phyloP scores from a whole-genome alignment of 2,113 vertebrate genomes.

The Grallaria varia region DNA sequence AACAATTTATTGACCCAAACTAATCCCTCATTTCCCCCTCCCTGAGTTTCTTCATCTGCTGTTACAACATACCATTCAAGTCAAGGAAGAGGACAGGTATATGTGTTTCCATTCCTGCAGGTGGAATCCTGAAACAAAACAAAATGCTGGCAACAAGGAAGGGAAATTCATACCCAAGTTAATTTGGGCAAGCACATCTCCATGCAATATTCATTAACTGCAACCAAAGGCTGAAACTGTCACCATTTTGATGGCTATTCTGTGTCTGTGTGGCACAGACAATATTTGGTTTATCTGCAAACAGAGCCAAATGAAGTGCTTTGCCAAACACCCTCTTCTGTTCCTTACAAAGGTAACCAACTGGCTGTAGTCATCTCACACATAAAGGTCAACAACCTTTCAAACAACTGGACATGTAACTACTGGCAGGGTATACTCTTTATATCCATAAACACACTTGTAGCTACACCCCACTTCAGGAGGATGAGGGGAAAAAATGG shows the following conservation, averaged over 20 bases:
- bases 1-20: not conserved
- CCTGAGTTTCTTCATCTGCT: not conserved
- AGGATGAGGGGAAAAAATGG: not conserved
- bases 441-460: not conserved
- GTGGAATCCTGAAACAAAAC: constrained; percentile 82
- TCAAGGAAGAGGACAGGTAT: constrained; percentile 95
- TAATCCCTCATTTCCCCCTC: not conserved
- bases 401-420: not conserved
- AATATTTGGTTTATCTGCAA: not conserved
- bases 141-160: constrained; percentile 37
- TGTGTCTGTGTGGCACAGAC: not conserved
- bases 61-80: constrained; percentile 86
- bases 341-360: not conserved
- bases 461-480: not conserved
- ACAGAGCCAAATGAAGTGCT: not conserved
- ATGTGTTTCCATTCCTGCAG: constrained; percentile 94
- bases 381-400: not conserved
- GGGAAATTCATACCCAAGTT: not conserved
- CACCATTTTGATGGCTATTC: not conserved
- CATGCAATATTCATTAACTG: not conserved
- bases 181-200: not conserved
- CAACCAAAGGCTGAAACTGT: not conserved
- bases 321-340: not conserved
- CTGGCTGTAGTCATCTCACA: not conserved
- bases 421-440: not conserved